Evolutionary conservation across 2,113 vertebrate genomes (phyloP), one percentile per base, ranked within the genome.

Genomic region (Myrmecobius fasciatus): DNA sequence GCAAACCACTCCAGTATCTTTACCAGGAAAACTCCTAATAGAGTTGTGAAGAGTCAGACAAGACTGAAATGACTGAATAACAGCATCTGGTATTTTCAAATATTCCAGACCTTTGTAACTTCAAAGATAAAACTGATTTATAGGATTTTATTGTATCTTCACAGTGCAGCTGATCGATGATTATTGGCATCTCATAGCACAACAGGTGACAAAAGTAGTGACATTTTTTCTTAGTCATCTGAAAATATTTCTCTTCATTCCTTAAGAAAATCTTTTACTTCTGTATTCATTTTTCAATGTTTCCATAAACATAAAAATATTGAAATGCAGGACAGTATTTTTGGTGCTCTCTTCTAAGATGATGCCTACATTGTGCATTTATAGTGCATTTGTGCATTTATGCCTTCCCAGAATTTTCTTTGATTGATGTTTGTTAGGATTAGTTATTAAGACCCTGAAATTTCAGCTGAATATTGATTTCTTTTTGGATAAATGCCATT

Each of bases 151-250:
- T 36, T 95, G 95, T 93, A 12, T 93, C 92, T 94, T 97, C 95
- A 96, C 92, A 95, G 91, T 93, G 92, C 91, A 95, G 94, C n/a
- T 75, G 89, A 97, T 97, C 95, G 93, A 95, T 97, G 94, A 28
- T 8, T 96, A 96, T 97, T 93, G 97, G 96, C 93, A 95, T 92
- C 17, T 12, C 24, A 92, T n/a, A 49, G 93, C 91, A 97, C 92
- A 97, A 95, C 83, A 94, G 95, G 43, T 93, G 52, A 96, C 92
- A 97, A 96, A 94, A 97, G 95, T 48, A 95, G 53, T 4, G 22
- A 14, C 43, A 90, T 52, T n/a, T 83, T 92, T 94, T 92, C 67
- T 36, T 52, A 43, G 60, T 60, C 92, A 20, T 92, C 92, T 91
- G 14, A 95, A 93, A 92, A 52, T 52, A 93, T 20, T 96, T 96